Conservation (phyloP, 1,140 invertebrate species). For the Cydia splendana region DNA sequence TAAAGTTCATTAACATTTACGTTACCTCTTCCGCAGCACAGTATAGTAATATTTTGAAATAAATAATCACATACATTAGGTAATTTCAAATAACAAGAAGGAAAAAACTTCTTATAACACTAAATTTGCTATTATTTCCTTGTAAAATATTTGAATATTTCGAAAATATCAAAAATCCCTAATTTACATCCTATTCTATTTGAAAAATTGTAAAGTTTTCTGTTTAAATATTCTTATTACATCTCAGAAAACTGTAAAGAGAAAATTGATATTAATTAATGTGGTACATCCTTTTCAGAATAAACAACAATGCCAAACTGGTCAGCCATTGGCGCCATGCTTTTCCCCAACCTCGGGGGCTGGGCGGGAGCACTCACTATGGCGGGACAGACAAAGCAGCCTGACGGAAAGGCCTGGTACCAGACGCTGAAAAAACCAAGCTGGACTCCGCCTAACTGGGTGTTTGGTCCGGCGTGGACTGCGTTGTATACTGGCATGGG, state of each 20-base stretch:
- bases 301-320: constrained; percentile 51
- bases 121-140: background rate
- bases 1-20: background rate
- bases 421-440: constrained; percentile 84
- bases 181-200: too few species aligned
- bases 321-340: constrained; percentile 49
- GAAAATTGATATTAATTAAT: constrained; percentile 3
- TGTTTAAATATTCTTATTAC: too few species aligned
- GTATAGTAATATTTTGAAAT: background rate
- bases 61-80: too few species aligned
- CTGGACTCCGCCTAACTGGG: constrained; percentile 89
- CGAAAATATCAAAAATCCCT: too few species aligned
- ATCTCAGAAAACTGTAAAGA: background rate
- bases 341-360: constrained; percentile 62
- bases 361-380: constrained; percentile 54
- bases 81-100: too few species aligned
- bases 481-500: constrained; percentile 89
- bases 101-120: background rate
- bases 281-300: constrained; percentile 21
- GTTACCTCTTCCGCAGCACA: background rate
- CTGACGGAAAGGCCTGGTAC: constrained; percentile 74
- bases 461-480: constrained; percentile 91
- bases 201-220: constrained; percentile 26
- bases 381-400: constrained; percentile 49
- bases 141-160: too few species aligned